Base-by-base conservation (phyloP, 2,113 vertebrate genomes). In the Amblyopsis rosae region DNA sequence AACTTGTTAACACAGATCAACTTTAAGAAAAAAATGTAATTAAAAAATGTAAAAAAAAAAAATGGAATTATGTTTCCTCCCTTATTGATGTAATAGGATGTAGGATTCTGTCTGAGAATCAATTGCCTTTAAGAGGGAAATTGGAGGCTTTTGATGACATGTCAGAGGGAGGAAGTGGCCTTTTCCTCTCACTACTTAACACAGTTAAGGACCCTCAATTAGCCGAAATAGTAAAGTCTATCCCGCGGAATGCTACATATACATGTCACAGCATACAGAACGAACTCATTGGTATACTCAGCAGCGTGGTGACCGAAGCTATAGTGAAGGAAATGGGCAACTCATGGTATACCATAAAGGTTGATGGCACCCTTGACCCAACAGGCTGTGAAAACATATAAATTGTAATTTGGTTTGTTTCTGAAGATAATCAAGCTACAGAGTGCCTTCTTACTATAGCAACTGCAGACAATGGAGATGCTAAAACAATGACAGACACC, bases 121-220 rank as follows among this genome's bases (percentile, higher is more conserved):
- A 54, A 17, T 66, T 53, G n/a, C 64, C 64, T 41, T 54, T 51
- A 54, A 54, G 64, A 54, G 4, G 64, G n/a, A 66, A 66, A 35
- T 4, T 54, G 1, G 3, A 66, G 13, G 64, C 3, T 17, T 66
- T 66, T 66, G 64, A 66, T 66, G 33, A 66, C 6, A 54, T 66
- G 3, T 51, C 3, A 54, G 48, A 33, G n/a, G 49, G 6, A 55
- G 64, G 48, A 2, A 54, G 64, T 66, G 64, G 3, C 1, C 3
- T 54, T 51, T 54, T 66, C 17, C 51, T 66, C 6, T 66, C 64
- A 26, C 32, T 66, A 3, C 16, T 66, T 66, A 53, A 53, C 6
- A 55, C 4, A 51, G 7, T 54, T 13, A 26, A 54, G 41, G 65
- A 59, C n/a, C 53, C 53, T 3, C 32, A 55, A 32, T 56, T 45